Evolutionary conservation across 2,888 invertebrate genomes (phyloP).

Genomic region (Eupsilia transversa): DNA sequence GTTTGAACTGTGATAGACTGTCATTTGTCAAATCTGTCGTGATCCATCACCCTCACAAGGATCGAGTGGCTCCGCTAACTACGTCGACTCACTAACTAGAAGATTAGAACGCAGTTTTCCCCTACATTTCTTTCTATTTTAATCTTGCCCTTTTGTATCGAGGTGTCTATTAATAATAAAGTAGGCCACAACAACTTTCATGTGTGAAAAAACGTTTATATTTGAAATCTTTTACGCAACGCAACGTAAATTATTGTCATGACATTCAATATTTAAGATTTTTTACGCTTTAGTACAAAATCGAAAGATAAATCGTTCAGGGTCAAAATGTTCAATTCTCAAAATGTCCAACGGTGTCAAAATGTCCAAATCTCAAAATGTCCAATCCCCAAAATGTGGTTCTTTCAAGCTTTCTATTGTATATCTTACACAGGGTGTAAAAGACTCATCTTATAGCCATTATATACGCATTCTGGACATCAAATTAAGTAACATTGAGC

Average conservation of each 20-base stretch:
- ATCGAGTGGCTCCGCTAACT: slow-evolving; percentile 7
- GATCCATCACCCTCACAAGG: slow-evolving; percentile 27
- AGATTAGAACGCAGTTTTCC: slow-evolving; percentile 30
- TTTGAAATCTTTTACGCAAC: slow-evolving; percentile 3
- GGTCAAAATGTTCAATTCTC: no score
- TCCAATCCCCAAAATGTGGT: no score
- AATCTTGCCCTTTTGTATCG: slow-evolving; percentile 44
- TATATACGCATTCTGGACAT: neutral
- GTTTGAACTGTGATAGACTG: slow-evolving; percentile 3
- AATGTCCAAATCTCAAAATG: no score
- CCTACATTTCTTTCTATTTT: slow-evolving; percentile 52
- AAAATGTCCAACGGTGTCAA: no score
- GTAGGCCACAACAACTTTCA: slow-evolving; percentile 35
- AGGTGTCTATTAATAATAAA: slow-evolving; percentile 46
- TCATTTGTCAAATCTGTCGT: slow-evolving; percentile 48
- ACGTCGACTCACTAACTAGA: slow-evolving; percentile 8
- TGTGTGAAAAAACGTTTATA: slow-evolving; percentile 19
- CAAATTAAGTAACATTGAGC: neutral
- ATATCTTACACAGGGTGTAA: neutral
- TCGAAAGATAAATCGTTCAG: no score
- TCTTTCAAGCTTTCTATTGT: slow-evolving; percentile 4
- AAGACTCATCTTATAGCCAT: neutral
- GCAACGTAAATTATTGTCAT: neutral
- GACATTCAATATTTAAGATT: slow-evolving; percentile 28
- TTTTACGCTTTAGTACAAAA: slow-evolving; percentile 28